Conservation (phyloP, 2,888 invertebrate species). For the Ashinkailepas kermadecensis region DNA sequence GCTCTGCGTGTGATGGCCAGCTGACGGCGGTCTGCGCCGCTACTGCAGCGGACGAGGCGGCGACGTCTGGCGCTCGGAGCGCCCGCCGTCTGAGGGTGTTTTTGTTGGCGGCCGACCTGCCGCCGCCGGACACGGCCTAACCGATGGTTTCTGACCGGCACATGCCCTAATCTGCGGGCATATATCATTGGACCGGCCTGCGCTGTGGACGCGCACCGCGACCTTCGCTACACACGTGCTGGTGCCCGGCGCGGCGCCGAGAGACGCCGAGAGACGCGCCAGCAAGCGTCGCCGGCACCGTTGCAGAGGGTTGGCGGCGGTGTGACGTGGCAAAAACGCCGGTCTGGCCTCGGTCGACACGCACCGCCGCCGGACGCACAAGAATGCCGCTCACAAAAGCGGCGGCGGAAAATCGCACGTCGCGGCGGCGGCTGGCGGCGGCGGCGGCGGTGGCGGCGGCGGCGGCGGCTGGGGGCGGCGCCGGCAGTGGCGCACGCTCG, state of each 20-base stretch:
- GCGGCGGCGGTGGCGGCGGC: neutral
- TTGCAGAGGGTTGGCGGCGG: neutral
- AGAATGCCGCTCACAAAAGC: too few relatives aligned
- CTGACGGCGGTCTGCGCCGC: too few relatives aligned
- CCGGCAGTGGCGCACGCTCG: too few relatives aligned
- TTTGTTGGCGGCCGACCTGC: neutral
- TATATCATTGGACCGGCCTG: neutral
- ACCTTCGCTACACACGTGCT: neutral
- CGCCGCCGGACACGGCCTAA: neutral
- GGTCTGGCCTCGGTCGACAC: neutral
- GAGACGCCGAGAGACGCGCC: neutral
- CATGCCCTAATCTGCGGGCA: constrained; percentile 6
- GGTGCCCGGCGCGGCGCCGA: neutral
- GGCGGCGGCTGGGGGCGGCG: neutral
- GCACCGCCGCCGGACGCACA: too few relatives aligned
- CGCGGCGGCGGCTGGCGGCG: neutral
- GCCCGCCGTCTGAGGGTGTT: neutral
- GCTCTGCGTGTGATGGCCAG: too few relatives aligned
- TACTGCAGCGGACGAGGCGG: neutral
- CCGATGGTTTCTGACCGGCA: constrained; percentile 11
- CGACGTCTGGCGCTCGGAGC: neutral
- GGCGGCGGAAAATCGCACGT: too few relatives aligned
- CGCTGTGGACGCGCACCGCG: neutral
- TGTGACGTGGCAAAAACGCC: neutral
- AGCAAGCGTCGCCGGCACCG: neutral